A percentile compares a stretch with the other conserved stretches of the same genome.
phyloP scores from a whole-genome alignment of 2,113 vertebrate genomes.

The Nothocercus julius region DNA sequence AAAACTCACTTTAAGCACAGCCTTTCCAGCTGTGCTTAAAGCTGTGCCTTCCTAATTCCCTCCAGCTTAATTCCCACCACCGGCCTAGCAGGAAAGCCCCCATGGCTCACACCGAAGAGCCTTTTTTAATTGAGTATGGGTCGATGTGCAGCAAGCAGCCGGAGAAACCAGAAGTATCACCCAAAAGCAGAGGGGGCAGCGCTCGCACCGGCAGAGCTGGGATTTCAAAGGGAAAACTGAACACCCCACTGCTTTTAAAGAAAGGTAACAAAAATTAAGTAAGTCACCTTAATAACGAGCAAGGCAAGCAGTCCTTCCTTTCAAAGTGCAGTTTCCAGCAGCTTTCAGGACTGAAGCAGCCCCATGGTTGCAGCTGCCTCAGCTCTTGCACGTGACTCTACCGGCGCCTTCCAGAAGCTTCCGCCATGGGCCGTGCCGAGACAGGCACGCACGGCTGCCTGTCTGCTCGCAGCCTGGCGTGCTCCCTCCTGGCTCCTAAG shows the following conservation, averaged over 20 bases:
- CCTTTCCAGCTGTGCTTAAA: too few relatives aligned
- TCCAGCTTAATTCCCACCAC: rapidly evolving
- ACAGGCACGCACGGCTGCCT: too few relatives aligned
- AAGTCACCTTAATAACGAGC: rapidly evolving
- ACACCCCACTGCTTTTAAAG: rapidly evolving
- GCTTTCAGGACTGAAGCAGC: rapidly evolving
- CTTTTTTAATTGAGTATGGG: rapidly evolving
- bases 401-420: rapidly evolving
- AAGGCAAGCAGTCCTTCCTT: rapidly evolving
- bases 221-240: rapidly evolving
- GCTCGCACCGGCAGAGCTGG: rapidly evolving
- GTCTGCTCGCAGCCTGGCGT: rapidly evolving
- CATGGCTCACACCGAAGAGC: rapidly evolving
- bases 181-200: rapidly evolving
- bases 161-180: rapidly evolving
- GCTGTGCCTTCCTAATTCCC: too few relatives aligned
- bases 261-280: rapidly evolving
- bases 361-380: rapidly evolving
- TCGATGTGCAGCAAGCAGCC: rapidly evolving
- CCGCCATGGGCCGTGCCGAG: rapidly evolving
- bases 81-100: rapidly evolving
- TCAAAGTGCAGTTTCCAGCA: rapidly evolving
- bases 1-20: rapidly evolving
- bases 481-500: rapidly evolving
- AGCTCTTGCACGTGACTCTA: rapidly evolving